These are phyloP conservation scores for Leptocoma aspasia DNA, from an alignment of 2,113 vertebrate genomes.

Conservation along the genomic window DNA sequence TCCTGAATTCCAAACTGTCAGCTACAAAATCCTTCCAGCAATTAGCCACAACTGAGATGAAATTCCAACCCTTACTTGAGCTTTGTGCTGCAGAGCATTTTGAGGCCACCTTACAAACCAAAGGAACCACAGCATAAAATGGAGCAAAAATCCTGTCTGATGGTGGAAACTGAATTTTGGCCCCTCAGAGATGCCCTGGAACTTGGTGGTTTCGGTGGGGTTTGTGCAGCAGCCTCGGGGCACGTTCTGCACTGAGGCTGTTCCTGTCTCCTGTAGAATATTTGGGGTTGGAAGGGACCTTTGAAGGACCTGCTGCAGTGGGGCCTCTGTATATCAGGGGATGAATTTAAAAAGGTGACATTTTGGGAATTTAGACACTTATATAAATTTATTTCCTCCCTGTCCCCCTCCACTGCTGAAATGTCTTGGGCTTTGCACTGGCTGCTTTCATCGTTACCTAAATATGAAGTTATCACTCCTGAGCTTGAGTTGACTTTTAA, in stretches of 20 bases:
- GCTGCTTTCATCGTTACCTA: neutral
- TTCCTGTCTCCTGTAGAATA: neutral
- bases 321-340: neutral
- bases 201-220: accelerated
- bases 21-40: neutral
- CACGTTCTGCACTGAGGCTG: neutral
- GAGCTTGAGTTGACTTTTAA: neutral
- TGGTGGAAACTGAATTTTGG: neutral
- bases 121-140: neutral
- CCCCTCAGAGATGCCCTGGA: neutral
- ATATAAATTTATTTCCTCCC: neutral
- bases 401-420: neutral
- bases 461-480: neutral
- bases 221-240: neutral
- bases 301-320: no score
- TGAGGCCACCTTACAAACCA: neutral
- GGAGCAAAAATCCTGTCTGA: neutral
- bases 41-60: neutral
- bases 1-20: neutral
- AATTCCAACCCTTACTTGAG: neutral
- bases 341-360: neutral
- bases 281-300: neutral
- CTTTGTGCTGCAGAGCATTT: neutral
- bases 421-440: neutral
- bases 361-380: neutral